Conservation (phyloP, 23 tunicate genomes). For the Ciona savignyi region DNA sequence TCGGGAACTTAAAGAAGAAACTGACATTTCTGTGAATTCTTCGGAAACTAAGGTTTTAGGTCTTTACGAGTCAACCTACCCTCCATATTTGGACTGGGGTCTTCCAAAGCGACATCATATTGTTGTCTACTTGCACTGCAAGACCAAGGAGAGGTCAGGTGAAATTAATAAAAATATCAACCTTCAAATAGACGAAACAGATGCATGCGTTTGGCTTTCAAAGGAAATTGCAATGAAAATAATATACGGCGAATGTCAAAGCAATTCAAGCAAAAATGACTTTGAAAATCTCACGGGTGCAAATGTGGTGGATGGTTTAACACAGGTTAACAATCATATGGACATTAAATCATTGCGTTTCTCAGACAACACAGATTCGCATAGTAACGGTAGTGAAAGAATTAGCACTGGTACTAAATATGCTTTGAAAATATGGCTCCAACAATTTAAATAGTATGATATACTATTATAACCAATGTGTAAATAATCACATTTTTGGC, state of each 20-base stretch:
- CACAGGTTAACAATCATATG: no score
- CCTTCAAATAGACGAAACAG: constrained; percentile 33
- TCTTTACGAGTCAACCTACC: constrained; percentile 74
- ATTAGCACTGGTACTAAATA: constrained; percentile 73
- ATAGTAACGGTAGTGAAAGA: constrained; percentile 19
- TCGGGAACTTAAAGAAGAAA: no score
- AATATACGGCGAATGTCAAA: no score
- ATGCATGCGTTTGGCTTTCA: constrained; percentile 46
- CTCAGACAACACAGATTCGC: no score
- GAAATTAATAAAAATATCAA: constrained; percentile 25
- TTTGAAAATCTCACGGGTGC: no score
- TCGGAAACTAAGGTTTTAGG: constrained; percentile 29
- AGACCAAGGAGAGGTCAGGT: constrained; percentile 19
- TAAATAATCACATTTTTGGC: no score
- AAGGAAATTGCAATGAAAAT: no score
- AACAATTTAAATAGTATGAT: not conserved
- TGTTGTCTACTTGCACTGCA: constrained; percentile 33
- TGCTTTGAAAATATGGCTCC: constrained; percentile 67
- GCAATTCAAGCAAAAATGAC: no score
- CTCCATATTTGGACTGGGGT: constrained; percentile 20
- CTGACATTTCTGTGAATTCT: no score
- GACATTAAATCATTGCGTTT: no score
- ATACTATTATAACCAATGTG: no score
- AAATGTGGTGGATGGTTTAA: no score
- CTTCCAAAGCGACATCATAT: constrained; percentile 56